Percentiles rank a stretch among this genome's conserved stretches.
These are phyloP conservation scores for Megalops cyprinoides DNA, from an alignment of 2,797 vertebrate species.

Conservation along the genomic window DNA sequence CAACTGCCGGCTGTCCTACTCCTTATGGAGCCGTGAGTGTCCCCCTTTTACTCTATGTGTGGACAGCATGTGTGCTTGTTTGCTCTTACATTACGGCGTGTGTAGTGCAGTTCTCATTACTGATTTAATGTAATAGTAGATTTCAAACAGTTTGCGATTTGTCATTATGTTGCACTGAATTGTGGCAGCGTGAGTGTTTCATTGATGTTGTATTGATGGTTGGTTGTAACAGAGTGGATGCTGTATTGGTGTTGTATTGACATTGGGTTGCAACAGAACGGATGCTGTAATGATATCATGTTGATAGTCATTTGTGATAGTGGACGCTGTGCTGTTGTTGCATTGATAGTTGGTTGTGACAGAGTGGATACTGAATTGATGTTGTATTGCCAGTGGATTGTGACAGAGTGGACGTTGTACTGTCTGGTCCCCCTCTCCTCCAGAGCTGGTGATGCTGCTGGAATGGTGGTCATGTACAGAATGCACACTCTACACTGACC, in stretches of 20 bases:
- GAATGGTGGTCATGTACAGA: conserved; percentile 99
- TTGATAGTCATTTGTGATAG: not conserved
- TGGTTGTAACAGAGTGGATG: not conserved
- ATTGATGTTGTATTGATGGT: not conserved
- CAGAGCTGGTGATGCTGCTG: conserved; percentile 97
- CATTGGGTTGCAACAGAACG: not conserved
- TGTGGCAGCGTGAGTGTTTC: no score
- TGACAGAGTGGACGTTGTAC: not conserved
- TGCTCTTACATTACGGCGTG: no score
- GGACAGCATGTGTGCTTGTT: not conserved
- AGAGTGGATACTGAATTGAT: not conserved
- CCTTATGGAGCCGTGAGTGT: conserved; percentile 99
- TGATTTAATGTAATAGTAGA: no score
- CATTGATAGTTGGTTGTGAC: not conserved
- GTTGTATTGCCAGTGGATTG: no score
- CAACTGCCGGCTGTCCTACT: conserved; percentile 95
- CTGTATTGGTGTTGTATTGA: not conserved
- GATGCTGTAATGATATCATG: not conserved
- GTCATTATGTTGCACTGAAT: no score
- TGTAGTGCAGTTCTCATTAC: no score
- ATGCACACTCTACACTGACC: conserved; percentile 91
- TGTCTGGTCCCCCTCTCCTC: not conserved
- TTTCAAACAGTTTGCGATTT: no score
- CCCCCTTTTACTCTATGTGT: conserved; percentile 7
- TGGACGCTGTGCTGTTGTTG: no score